Base-by-base conservation (phyloP, 2,888 invertebrate species). In the Monoplex corrugatus region DNA sequence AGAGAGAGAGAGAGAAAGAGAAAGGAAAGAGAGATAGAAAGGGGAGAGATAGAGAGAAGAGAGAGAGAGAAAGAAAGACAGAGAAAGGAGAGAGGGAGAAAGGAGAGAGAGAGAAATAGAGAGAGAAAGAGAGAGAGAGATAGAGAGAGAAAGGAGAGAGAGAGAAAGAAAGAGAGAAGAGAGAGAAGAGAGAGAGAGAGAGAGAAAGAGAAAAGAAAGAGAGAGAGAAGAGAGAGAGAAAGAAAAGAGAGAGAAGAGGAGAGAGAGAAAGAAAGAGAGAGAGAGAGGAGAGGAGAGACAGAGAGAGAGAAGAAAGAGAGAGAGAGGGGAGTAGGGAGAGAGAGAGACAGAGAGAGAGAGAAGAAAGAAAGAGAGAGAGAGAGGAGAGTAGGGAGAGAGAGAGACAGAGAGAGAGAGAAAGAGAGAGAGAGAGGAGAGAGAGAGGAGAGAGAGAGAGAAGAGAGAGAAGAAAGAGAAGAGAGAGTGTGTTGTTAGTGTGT, bases 41-140 rank as follows among this genome's bases (percentile, higher is more conserved):
- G n/a, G n/a, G 78, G 16, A 38, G 72, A 86, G 44, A 40, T 28
- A 57, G 40, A 44, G 68, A 63, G 44, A 63, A 78, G 86, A 80
- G 89, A 75, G 85, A 35, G 87, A 63, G 82, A 87, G 82, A 78
- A 87, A 82, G 80, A 75, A 75, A 40, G 83, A 43, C n/a, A 82
- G 87, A 82, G 57, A 38, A 75, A 82, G 57, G 63, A 57, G 35
- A 44, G 32, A 32, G 32, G 85, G 32, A 32, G 43, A 19, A 44
- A 32, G 44, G 43, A 43, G 38, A 50, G n/a, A n/a, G n/a, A n/a
- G n/a, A n/a, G n/a, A n/a, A n/a, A n/a, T n/a, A n/a, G n/a, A n/a
- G n/a, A n/a, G n/a, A n/a, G n/a, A n/a, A n/a, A n/a, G 85, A 32
- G 32, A 32, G 44, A 32, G 32, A 19, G 44, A 32, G 44, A 19